Evolutionary conservation across 2,113 vertebrate genomes (phyloP), one percentile per base, ranked within the genome.

Genomic region (Nansenia antarctica): DNA sequence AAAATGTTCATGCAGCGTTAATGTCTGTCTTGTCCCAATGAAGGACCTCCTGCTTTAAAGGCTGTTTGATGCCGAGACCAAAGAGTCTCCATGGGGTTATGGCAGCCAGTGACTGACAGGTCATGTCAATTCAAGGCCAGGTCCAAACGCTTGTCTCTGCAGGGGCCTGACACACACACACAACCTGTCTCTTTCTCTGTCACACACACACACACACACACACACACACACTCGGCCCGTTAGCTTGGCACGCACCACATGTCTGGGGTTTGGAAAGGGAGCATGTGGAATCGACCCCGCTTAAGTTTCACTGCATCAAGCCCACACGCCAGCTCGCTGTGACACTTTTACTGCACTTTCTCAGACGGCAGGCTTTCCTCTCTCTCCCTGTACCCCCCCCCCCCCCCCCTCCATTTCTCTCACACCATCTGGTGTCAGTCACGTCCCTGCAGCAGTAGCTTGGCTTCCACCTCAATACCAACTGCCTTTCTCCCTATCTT

Each of bases 351-450:
- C 34, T 76, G 62, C 47, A 29, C 12, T 52, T 77, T 72, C 32
- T 52, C 54, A 70, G 63, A 59, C 26, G 61, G 52, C 26, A 47
- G 62, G 37, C 22, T 30, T 22, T n/a, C 1, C 31, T 9, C 3
- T 52, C 37, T 12, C 15, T 4, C 15, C 5, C 9, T 20, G n/a
- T 37, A 20, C 12, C 69, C 75, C 67, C 75, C 68, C 76, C 65
- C 67, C 22, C 64, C 42, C 53, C 53, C 77, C 79, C 79, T 84
- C 84, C 85, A 76, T 64, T 69, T 58, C 34, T 3, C 11, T 35
- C 34, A 5, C 34, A 35, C 34, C 3, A 42, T 42, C 34, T 35
- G 34, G 39, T 42, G 39, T 78, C 70, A 68, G 74, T 79, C 68
- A 62, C 75, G 74, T 34, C 59, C 82, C 18, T 30, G 60, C 61